Evolutionary conservation across 1,140 invertebrate genomes (phyloP), one percentile per base, ranked within the genome.

Genomic region (Thaumetopoea pityocampa): DNA sequence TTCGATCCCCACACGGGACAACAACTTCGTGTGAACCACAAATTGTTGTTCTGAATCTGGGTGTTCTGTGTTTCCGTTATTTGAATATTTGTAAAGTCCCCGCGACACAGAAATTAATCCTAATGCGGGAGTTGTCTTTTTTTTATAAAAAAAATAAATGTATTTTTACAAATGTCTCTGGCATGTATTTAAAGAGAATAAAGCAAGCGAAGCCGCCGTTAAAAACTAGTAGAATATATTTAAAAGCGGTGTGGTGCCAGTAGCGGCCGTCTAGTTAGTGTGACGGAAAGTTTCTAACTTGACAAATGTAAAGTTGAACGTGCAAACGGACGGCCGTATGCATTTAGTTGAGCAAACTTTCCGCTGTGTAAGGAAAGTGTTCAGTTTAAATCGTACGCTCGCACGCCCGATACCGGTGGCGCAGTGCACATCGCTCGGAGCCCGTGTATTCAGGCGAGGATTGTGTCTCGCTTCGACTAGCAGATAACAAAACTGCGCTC

Each of bases 331-430:
- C 46, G 27, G 48, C 40, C 58, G 41, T 56, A 42, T 66, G 47
- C 51, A 58, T 65, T 65, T 58, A 68, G 58, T 60, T 61, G 49
- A 57, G 32, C 36, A 65, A 73, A 73, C 60, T 67, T 69, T 64
- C 58, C 66, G 53, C 64, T 67, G 67, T 69, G 63, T 69, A 60
- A 69, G 52, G 51, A 56, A 67, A 61, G 66, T 64, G 63, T 67
- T 58, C 55, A 57, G 57, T 65, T 65, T 49, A 62, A 67, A 55
- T 52, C 49, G 37, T 46, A 26, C 47, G 45, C 38, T 54, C 40
- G 54, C 29, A 54, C 58, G 60, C 49, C 57, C 63, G 66, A 67
- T 69, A 69, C 66, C 62, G 62, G 66, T 61, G 37, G 50, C 43
- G 44, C 48, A 52, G 55, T 45, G 50, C 51, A 45, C 60, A 51